Percentiles rank a stretch among this genome's conserved stretches.
Evolutionary conservation across 2,888 invertebrate species (phyloP).

Genomic region (Cyclophora punctaria): DNA sequence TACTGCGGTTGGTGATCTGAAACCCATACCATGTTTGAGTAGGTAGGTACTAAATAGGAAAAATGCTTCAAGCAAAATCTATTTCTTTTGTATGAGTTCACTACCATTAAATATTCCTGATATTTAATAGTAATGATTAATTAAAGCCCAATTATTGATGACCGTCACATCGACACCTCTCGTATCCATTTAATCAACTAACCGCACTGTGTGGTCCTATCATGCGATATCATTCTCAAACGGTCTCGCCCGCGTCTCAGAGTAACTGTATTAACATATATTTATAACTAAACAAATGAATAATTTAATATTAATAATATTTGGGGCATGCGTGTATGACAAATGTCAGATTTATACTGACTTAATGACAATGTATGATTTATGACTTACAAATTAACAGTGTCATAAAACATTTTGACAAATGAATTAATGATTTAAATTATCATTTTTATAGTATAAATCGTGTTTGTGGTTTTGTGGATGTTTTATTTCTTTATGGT

Average conservation of each 20-base stretch:
- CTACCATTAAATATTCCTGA: too few relatives aligned
- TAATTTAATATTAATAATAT: conserved; percentile 22
- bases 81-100: too few relatives aligned
- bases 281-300: conserved; percentile 22
- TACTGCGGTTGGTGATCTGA: too few relatives aligned
- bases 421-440: conserved; percentile 16
- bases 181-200: too few relatives aligned
- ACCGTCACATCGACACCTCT: too few relatives aligned
- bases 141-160: too few relatives aligned
- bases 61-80: too few relatives aligned
- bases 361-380: conserved; percentile 19
- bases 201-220: conserved; percentile 14
- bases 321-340: conserved; percentile 17
- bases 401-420: conserved; percentile 15
- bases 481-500: neutral
- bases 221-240: conserved; percentile 6
- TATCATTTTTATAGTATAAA: conserved; percentile 7
- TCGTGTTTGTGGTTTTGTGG: neutral
- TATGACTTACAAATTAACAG: conserved; percentile 20
- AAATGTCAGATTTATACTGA: conserved; percentile 28
- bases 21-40: too few relatives aligned
- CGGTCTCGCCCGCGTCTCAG: conserved; percentile 9
- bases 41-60: too few relatives aligned
- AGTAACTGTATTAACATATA: conserved; percentile 11
- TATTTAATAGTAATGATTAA: too few relatives aligned